These are phyloP conservation scores for Crenichthys baileyi DNA, from an alignment of 2,797 vertebrate species.

Conservation along the genomic window DNA sequence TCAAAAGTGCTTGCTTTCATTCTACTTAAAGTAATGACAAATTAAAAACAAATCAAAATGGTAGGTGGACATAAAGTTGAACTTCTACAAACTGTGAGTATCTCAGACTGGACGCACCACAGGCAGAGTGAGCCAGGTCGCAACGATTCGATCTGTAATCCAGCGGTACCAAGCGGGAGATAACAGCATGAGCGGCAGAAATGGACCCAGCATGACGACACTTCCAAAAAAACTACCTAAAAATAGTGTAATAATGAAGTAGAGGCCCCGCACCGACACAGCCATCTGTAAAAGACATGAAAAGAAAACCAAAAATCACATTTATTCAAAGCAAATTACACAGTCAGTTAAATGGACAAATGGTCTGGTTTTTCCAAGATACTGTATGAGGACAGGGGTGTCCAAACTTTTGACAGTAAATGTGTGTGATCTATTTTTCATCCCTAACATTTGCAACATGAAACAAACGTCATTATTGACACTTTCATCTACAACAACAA, in stretches of 20 bases:
- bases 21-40: not conserved
- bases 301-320: not conserved
- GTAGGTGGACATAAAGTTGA: conserved; percentile 11
- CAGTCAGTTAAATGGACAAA: conserved; percentile 1
- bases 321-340: not conserved
- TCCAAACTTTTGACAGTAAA: conserved; percentile 1
- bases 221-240: conserved; percentile 95
- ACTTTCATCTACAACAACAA: conserved; percentile 53
- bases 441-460: conserved; percentile 25
- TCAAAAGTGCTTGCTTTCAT: not conserved
- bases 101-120: conserved; percentile 85
- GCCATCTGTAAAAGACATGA: conserved; percentile 71
- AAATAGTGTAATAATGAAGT: conserved; percentile 91
- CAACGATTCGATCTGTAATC: conserved; percentile 92
- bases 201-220: conserved; percentile 93
- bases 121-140: conserved; percentile 95
- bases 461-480: conserved; percentile 51
- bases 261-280: conserved; percentile 91
- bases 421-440: not conserved
- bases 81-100: conserved; percentile 13
- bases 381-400: not conserved
- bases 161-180: conserved; percentile 95
- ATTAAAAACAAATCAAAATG: conserved; percentile 25
- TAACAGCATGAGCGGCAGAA: conserved; percentile 93
- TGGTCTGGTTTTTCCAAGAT: not conserved